Evolutionary conservation across 2,888 invertebrate species (phyloP), one percentile per base, ranked within the genome.

Genomic region (Boloria selene): DNA sequence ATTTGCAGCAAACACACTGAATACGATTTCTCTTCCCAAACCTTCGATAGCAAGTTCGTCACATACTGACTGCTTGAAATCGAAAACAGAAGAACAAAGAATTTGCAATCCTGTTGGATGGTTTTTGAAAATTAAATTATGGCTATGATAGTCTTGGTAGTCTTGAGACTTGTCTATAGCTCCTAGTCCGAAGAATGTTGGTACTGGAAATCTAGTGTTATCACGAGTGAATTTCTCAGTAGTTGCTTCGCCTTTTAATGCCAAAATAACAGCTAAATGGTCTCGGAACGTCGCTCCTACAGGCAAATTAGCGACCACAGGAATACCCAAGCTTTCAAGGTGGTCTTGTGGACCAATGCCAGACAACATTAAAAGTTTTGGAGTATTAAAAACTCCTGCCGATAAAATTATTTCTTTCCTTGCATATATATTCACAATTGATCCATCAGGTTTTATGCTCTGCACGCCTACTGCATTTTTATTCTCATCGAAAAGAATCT

Each of bases 141-240:
- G 51, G 2, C 74, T 71, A 64, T 79, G 74, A 73, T 87, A 90
- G 65, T 88, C 83, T 63, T 91, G 84, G 13, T 88, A 77, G 52
- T 86, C 81, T 10, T 93, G 90, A 65, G 81, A 63, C 93, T 93
- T 74, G 94, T 95, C 64, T 93, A 90, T 31, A 93, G 95, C 6
- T 94, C 94, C 50, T 79, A 80, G 76, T 0, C 80, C 82, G 44
- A 73, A 56, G 3, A 80, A 74, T 2, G 69, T 54, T 13, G 78
- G 70, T 17, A 67, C 45, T 1, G 78, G 74, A 65, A 73, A 76
- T 3, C 87, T 77, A 0, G 90, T 78, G 3, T 65, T 77, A 69
- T 13, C 68, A 51, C 3, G 67, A 88, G 0, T 94, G 93, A 2
- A 18, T 7, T 68, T 53, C 0, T 72, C 38, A 2, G 59, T 61